Evolutionary conservation across 2,113 vertebrate species (phyloP), one percentile per base, ranked within the genome.

Genomic region (Amblyornis subalaris): DNA sequence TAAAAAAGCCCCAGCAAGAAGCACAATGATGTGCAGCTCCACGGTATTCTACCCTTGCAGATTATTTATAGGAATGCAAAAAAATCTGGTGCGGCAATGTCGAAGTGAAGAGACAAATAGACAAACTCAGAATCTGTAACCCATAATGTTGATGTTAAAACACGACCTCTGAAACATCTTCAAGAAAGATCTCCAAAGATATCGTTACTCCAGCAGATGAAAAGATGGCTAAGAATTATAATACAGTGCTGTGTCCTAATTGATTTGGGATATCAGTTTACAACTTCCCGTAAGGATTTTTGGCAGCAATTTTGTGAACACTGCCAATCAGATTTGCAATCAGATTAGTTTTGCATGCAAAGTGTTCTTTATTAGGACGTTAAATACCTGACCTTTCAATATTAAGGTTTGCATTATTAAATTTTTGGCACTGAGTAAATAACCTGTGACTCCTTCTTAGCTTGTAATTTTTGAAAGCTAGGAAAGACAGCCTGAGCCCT

Each of bases 301-400:
- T 97, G 95, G 95, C 92, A 97, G 81, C 54, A 61, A 24, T 70
- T 92, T 76, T 66, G 22, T 70, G 83, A 93, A 60, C 33, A 9
- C 66, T 96, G 95, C 96, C 95, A 91, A 65, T 90, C 93, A 95
- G 77, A 93, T 53, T 86, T 96, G 82, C 89, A 83, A 74, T 40
- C 94, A 94, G 83, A 86, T 93, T 74, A 87, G 60, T 70, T 64
- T 91, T 3, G 33, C 86, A 86, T 90, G 71, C 89, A 84, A 88
- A 85, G 57, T 73, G 28, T 91, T 89, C 71, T 75, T 86, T 79
- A 89, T 87, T 86, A 88, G 55, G 50, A 58, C 77, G 80, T 75
- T 88, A 95, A 96, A 96, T 81, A 75, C 54, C 18, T 69, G 72
- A 95, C 38, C 50, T 88, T 93, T 95, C 91, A 64, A 45, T 94